Conservation (phyloP, 2,888 invertebrate species). For the Cheilosia vulpina region DNA sequence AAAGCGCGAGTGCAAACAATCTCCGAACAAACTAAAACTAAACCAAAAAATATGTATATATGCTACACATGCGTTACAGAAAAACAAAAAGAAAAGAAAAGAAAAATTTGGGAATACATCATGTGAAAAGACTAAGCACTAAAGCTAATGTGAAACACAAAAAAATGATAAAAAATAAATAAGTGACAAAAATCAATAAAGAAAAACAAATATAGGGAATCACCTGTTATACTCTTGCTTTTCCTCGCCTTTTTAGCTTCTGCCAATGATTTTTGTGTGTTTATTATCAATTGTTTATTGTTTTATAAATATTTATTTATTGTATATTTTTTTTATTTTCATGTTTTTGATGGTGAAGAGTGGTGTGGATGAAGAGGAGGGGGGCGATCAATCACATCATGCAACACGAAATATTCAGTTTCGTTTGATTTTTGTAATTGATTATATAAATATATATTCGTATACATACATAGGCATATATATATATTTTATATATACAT, state of each 20-base stretch:
- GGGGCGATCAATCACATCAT: conserved; percentile 81
- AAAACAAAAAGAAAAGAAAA: conserved; percentile 12
- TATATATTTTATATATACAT: conserved; percentile 54
- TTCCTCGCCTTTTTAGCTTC: conserved; percentile 98
- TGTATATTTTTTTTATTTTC: conserved; percentile 44
- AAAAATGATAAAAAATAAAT: conserved; percentile 4
- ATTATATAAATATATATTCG: conserved; percentile 68
- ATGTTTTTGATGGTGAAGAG: conserved; percentile 70
- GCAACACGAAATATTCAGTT: conserved; percentile 78
- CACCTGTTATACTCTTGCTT: conserved; percentile 96
- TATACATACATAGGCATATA: conserved; percentile 39
- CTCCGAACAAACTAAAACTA: conserved; percentile 36
- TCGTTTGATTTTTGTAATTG: conserved; percentile 32
- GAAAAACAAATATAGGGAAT: conserved; percentile 82
- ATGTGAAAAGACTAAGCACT: conserved; percentile 8
- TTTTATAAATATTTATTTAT: conserved; percentile 62
- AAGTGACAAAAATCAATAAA: conserved; percentile 52
- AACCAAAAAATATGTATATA: conserved; percentile 8
- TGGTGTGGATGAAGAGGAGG: conserved; percentile 77
- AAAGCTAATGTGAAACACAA: not conserved
- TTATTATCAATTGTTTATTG: conserved; percentile 59
- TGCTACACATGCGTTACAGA: not conserved
- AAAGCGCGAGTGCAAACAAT: conserved; percentile 69
- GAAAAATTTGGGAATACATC: conserved; percentile 18
- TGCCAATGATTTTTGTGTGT: conserved; percentile 84